Base-by-base conservation (phyloP, 2,888 invertebrate genomes). In the Ryuthela nishihirai region DNA sequence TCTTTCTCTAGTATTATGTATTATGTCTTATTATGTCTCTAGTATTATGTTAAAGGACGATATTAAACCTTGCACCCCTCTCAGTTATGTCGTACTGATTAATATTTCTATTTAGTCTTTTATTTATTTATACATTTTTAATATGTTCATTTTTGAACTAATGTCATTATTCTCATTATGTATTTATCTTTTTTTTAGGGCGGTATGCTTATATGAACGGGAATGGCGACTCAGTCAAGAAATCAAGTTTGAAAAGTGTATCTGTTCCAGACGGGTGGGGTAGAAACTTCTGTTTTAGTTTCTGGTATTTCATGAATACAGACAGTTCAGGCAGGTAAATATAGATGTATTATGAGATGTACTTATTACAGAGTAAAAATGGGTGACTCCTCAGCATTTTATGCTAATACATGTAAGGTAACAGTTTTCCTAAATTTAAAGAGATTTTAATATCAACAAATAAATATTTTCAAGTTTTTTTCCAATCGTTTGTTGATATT, bases 261-360 rank as follows among this genome's bases (percentile, higher is more conserved):
- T 1, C 25, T 3, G 34, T 32, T 0, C 24, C 29, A 1, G 5
- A 5, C 1, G 26, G 18, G n/a, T 59, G 53, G 53, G 23, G 23
- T 10, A 42, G 40, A 21, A 43, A 58, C 12, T 58, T 53, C 34
- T 60, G 60, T 15, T 45, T 54, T 39, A 54, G 49, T 17, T 54
- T 60, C 26, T 60, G 60, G 60, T 60, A 54, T 18, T 50, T 36
- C 26, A 54, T 54, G 45, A 42, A 60, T n/a, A 48, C 48, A 4
- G 54, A 60, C 7, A 48, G 53, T 1, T 7, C 17, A 29, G 47
- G 43, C 29, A 59, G 48, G 59, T 59, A 20, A 47, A 29, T 29
- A 12, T 29, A 29, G 12, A 12, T 12, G 29, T 29, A 12, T 7
- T 29, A 7, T 29, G 29, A 9, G 29, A 29, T 29, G 7, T 7